Percentiles rank a stretch among this genome's conserved stretches.
These are phyloP conservation scores for Anhinga anhinga DNA, from an alignment of 2,113 vertebrate genomes.

Conservation along the genomic window DNA sequence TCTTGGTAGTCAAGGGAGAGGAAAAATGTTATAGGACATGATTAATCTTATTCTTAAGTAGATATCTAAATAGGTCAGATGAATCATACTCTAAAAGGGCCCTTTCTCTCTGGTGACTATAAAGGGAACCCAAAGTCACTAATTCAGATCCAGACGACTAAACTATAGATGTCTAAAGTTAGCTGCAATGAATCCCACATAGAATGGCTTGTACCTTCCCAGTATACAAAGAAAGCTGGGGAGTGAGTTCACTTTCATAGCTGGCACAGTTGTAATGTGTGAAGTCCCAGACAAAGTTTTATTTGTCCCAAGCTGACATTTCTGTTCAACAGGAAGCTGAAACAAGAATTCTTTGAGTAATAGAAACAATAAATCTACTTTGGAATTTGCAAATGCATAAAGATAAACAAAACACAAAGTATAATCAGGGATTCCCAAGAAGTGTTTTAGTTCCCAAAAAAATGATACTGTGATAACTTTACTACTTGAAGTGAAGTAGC, in stretches of 20 bases:
- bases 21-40: neutral
- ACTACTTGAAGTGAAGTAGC: neutral
- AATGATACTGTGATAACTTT: neutral
- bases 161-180: neutral
- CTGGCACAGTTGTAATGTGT: neutral
- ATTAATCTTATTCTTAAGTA: conserved; percentile 44
- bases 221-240: neutral
- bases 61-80: conserved; percentile 51
- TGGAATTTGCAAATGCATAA: neutral
- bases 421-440: neutral
- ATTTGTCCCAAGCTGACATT: neutral
- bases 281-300: neutral
- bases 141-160: conserved; percentile 24
- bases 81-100: conserved; percentile 16
- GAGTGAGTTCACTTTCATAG: neutral
- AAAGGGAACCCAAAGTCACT: conserved; percentile 38
- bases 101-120: conserved; percentile 19
- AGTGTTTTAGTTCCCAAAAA: neutral
- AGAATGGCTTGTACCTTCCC: neutral
- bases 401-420: neutral
- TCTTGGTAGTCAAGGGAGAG: neutral
- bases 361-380: neutral
- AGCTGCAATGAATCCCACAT: conserved; percentile 22
- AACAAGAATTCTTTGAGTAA: neutral
- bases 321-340: neutral